Evolutionary conservation across 2,113 vertebrate genomes (phyloP).

Genomic region (Typhlomys cinereus): DNA sequence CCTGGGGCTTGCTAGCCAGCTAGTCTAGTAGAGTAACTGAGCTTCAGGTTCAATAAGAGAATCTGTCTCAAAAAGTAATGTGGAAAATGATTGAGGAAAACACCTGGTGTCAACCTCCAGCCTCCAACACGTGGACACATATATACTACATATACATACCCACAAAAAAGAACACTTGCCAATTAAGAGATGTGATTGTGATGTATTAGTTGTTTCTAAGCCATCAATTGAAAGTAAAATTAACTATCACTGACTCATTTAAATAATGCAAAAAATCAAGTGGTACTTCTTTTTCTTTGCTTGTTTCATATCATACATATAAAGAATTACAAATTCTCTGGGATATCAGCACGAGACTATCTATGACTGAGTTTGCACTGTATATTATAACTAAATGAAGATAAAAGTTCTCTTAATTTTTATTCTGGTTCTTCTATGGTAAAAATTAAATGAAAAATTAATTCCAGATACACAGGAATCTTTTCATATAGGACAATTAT

Average conservation of each 20-base stretch:
- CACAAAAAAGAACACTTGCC: neutral
- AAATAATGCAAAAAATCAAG: neutral
- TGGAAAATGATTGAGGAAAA: neutral
- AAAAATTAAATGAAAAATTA: neutral
- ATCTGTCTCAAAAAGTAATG: neutral
- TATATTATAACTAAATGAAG: neutral
- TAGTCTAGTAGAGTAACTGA: neutral
- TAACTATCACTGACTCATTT: neutral
- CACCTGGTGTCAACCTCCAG: neutral
- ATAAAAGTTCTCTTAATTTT: neutral
- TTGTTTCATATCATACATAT: neutral
- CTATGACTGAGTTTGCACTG: neutral
- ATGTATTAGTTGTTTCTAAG: neutral
- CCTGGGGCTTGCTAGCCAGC: neutral
- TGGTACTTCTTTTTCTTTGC: neutral
- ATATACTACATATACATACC: no score
- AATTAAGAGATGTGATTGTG: neutral
- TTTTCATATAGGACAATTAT: neutral
- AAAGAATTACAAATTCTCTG: neutral
- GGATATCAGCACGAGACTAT: neutral
- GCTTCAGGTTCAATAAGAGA: neutral
- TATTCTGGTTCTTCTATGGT: neutral
- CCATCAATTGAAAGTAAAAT: neutral
- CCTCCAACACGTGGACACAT: neutral
- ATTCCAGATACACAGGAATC: neutral